Base-by-base conservation (phyloP, 2,888 invertebrate genomes). In the Endotricha flammealis region DNA sequence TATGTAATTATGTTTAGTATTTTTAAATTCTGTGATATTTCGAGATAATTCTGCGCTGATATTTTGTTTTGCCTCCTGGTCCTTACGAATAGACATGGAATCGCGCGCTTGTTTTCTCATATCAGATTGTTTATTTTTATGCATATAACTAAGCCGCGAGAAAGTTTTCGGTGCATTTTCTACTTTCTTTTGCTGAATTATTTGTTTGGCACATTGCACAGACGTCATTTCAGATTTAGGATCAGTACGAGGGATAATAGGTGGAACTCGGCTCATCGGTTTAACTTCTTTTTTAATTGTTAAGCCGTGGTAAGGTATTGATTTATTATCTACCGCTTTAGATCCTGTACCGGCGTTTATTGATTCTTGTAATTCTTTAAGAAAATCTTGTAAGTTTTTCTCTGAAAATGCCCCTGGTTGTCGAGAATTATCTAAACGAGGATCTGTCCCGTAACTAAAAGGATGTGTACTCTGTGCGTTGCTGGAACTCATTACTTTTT, bases 131-230 rank as follows among this genome's bases (percentile, higher is more conserved):
- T 77, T 76, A 42, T 64, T 79, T 54, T 76, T 85, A 46, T 82
- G 80, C 65, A 80, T 67, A 44, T 83, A 86, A 45, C 70, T 82
- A 30, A 76, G 71, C 14, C 86, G 74, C 8, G 85, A 62, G 50
- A 85, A 86, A 2, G 86, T 86, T 36, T 82, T 76, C 2, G 74
- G 72, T 13, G 69, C 73, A 35, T 62, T 63, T 17, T 80, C 79
- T 5, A 55, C 56, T 50, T 72, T 77, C 52, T 72, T 79, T 31
- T 57, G 53, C 25, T 50, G 64, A 23, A 52, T 35, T 35, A 44
- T 22, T 48, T 48, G 57, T 78, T 77, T 79, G 67, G 71, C 67
- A 73, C 69, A 45, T 53, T 53, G 65, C 28, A 55, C 46, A 46
- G 53, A 32, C n/a, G 32, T 24, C 36, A 52, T 55, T 46, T 66